These are phyloP conservation scores for Leucoraja ocellata DNA, from an alignment of 2,797 vertebrate genomes.

Conservation along the genomic window DNA sequence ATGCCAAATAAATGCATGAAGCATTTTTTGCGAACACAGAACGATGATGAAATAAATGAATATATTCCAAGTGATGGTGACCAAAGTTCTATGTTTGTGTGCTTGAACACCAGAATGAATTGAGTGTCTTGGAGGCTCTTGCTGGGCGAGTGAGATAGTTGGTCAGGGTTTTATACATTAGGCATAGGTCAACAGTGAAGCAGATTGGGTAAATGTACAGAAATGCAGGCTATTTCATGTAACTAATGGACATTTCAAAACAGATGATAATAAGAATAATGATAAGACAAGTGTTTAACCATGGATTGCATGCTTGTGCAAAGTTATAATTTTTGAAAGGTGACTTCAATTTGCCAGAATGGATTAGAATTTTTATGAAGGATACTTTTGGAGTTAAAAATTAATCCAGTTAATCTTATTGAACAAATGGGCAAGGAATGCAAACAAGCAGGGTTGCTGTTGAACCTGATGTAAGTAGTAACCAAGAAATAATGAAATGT, in stretches of 20 bases:
- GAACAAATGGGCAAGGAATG: background rate
- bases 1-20: background rate
- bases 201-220: background rate
- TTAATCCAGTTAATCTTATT: background rate
- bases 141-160: background rate
- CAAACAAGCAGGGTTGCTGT: background rate
- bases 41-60: background rate
- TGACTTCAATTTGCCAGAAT: background rate
- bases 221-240: no score
- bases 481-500: background rate
- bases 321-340: background rate
- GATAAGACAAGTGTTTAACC: background rate
- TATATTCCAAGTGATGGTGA: background rate
- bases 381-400: background rate
- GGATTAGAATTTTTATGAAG: background rate
- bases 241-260: background rate
- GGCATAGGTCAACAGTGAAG: background rate
- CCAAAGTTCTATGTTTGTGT: background rate
- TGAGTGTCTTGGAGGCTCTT: background rate
- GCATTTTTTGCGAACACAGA: background rate
- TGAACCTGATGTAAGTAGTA: background rate
- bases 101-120: background rate
- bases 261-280: background rate
- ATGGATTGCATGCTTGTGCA: background rate
- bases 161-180: background rate